Base-by-base conservation (phyloP, 2,113 vertebrate genomes). In the Butorides virescens region DNA sequence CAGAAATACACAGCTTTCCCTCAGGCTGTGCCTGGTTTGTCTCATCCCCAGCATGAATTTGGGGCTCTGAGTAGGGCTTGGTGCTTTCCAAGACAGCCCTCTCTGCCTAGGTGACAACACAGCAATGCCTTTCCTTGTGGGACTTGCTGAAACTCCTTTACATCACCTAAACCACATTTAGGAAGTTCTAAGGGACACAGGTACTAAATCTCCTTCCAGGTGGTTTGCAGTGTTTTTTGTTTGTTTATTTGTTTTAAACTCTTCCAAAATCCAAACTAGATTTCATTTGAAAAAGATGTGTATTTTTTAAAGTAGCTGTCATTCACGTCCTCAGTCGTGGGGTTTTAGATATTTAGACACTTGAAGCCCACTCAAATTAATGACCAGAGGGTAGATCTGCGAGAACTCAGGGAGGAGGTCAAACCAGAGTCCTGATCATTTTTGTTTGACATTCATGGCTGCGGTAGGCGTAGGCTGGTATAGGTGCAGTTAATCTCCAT, bases 41-140 rank as follows among this genome's bases (percentile, higher is more conserved):
- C 61, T 20, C 2, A 46, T 11, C 25, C 42, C 32, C 62, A 4
- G 22, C 1, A 5, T 4, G 42, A 26, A 12, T 19, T 0, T 6
- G 55, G 29, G 9, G 63, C 49, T 62, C 72, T 1, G 11, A 50
- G 73, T 0, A 18, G 22, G 10, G 39, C 55, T 39, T 6, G 15
- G 27, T 1, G 2, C 49, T 18, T 23, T 36, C 50, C 44, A 15
- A 26, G 62, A 0, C 30, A 12, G 52, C 34, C 21, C 46, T 5
- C 30, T 42, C 30, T 19, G 61, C 74, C 46, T 5, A 4, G 21
- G 13, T 22, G 36, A 17, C 16, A 42, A 0, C 36, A 19, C 20
- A 13, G 32, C 10, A 3, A 19, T 2, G 18, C 44, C 71, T 21
- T 15, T 22, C 14, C 27, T 25, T 4, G 0, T 3, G 17, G 15